Evolutionary conservation across 1,140 invertebrate species (phyloP).

Genomic region (Leguminivora glycinivorella): DNA sequence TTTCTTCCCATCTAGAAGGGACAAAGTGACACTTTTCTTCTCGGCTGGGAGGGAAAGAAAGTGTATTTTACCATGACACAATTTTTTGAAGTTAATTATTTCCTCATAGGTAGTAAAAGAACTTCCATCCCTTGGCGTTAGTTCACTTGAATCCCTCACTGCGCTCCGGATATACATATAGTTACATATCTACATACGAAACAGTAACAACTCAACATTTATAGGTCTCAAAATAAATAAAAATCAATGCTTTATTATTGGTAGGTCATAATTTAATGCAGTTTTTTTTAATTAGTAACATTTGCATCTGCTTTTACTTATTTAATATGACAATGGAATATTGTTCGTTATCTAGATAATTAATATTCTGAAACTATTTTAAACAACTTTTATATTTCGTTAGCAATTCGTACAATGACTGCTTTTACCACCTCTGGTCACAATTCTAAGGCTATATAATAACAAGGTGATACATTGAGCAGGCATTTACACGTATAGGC

Average conservation of each 20-base stretch:
- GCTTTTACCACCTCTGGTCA: conserved; percentile 36
- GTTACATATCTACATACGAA: too few species aligned
- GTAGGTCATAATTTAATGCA: conserved; percentile 79
- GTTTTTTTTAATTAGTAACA: conserved; percentile 73
- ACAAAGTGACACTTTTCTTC: too few species aligned
- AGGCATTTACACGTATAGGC: not conserved
- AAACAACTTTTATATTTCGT: conserved; percentile 79
- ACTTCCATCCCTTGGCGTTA: too few species aligned
- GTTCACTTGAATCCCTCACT: too few species aligned
- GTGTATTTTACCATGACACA: too few species aligned
- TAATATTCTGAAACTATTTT: conserved; percentile 75
- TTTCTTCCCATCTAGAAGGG: too few species aligned
- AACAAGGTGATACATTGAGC: conserved; percentile 30
- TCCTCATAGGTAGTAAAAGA: too few species aligned
- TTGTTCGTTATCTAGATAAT: conserved; percentile 76
- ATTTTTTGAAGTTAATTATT: too few species aligned
- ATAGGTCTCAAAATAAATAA: conserved; percentile 35
- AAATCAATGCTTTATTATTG: conserved; percentile 65
- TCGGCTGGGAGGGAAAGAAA: too few species aligned
- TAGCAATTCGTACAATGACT: conserved; percentile 69
- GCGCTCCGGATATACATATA: too few species aligned
- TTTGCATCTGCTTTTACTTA: conserved; percentile 76
- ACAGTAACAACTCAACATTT: too few species aligned
- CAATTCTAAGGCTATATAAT: conserved; percentile 28
- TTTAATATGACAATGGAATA: conserved; percentile 78